Evolutionary conservation across 2,888 invertebrate species (phyloP).

Genomic region (Euzetes globulus): DNA sequence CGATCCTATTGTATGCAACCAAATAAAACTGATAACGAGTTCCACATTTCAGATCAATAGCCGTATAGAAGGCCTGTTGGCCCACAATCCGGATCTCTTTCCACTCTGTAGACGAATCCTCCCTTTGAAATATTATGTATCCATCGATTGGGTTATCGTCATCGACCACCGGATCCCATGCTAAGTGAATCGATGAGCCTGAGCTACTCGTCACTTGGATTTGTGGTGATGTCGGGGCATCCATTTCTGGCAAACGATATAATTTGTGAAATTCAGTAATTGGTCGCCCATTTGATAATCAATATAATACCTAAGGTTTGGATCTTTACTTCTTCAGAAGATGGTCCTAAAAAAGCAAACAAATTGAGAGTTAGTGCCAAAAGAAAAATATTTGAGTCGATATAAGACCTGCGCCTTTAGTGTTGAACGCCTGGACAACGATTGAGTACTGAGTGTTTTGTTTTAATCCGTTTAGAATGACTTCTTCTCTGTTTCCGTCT

Average conservation of each 20-base stretch:
- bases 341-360: slow-evolving; percentile 17
- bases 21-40: slow-evolving; percentile 48
- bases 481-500: slow-evolving; percentile 38
- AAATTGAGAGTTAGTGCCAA: neutral
- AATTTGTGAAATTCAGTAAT: slow-evolving; percentile 1
- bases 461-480: slow-evolving; percentile 39
- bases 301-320: slow-evolving; percentile 33
- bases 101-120: slow-evolving; percentile 39
- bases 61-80: slow-evolving; percentile 40
- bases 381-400: neutral
- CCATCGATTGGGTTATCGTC: slow-evolving; percentile 34
- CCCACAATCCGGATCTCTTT: slow-evolving; percentile 41
- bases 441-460: slow-evolving; percentile 46
- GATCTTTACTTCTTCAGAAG: slow-evolving; percentile 31
- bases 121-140: slow-evolving; percentile 38
- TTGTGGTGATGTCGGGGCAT: slow-evolving; percentile 41
- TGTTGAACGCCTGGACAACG: slow-evolving; percentile 48
- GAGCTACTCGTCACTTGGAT: slow-evolving; percentile 39
- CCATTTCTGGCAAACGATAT: slow-evolving; percentile 25
- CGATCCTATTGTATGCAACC: slow-evolving; percentile 47
- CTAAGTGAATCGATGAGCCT: slow-evolving; percentile 39
- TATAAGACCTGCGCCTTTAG: slow-evolving; percentile 46
- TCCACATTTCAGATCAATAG: slow-evolving; percentile 46
- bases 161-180: slow-evolving; percentile 38
- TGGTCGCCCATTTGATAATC: neutral